Percentiles rank a stretch among this genome's conserved stretches.
phyloP scores from a whole-genome alignment of 2,797 vertebrate genomes.

The Neoniphon sammara region DNA sequence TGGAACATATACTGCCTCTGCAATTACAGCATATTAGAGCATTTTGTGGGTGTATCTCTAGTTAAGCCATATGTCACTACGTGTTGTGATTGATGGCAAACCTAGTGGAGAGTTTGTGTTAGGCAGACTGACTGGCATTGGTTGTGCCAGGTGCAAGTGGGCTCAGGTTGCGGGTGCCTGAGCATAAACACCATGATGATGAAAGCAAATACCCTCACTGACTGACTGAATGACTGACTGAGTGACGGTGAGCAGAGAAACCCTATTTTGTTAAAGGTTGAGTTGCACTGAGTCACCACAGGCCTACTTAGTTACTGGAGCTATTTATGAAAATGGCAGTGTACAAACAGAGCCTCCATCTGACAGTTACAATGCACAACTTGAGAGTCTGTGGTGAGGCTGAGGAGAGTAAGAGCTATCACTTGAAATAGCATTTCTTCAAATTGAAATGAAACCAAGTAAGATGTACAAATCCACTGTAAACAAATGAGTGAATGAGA shows the following conservation, averaged over 20 bases:
- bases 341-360: conserved; percentile 23
- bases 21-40: background rate
- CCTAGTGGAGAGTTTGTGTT: conserved; percentile 38
- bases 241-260: conserved; percentile 10
- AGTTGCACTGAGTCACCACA: conserved; percentile 41
- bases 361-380: background rate
- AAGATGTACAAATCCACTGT: too few relatives aligned
- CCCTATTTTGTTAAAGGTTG: conserved; percentile 29
- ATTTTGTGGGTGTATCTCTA: background rate
- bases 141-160: conserved; percentile 64
- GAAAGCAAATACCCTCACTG: conserved; percentile 65
- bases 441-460: background rate
- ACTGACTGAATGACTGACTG: conserved; percentile 48
- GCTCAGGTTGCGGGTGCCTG: conserved; percentile 65
- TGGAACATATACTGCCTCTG: background rate
- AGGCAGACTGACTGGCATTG: conserved; percentile 35
- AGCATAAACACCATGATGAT: conserved; percentile 60
- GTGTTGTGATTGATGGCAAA: conserved; percentile 44
- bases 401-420: background rate
- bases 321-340: conserved; percentile 51
- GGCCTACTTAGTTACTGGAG: conserved; percentile 33
- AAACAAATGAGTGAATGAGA: background rate
- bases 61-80: background rate
- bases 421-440: conserved; percentile 6
- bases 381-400: conserved; percentile 28